These are phyloP conservation scores for Nymphalis urticae DNA, from an alignment of 2,888 invertebrate genomes.

Conservation along the genomic window DNA sequence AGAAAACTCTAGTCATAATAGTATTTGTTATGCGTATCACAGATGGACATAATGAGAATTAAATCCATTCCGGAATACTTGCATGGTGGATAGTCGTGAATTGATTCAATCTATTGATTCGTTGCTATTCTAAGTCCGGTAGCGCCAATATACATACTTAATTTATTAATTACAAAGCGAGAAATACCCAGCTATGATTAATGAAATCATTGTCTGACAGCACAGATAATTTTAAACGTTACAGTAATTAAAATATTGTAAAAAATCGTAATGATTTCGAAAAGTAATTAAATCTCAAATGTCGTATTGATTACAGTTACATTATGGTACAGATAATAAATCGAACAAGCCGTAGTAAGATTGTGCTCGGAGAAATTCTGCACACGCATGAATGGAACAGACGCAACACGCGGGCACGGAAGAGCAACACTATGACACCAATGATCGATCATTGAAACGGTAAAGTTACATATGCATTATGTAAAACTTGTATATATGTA, in stretches of 20 bases:
- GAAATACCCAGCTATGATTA: conserved; percentile 12
- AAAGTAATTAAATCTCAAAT: background rate
- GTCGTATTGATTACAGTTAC: background rate
- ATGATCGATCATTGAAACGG: conserved; percentile 18
- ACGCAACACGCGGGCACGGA: conserved; percentile 17
- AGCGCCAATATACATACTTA: conserved; percentile 20
- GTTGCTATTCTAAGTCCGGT: conserved; percentile 20
- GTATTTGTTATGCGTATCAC: conserved; percentile 40
- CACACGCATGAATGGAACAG: conserved; percentile 22
- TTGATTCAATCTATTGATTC: conserved; percentile 24
- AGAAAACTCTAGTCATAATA: conserved; percentile 41
- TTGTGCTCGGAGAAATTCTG: conserved; percentile 15
- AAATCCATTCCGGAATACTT: conserved; percentile 37
- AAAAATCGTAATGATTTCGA: no score
- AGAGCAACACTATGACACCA: conserved; percentile 29
- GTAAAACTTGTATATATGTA: conserved; percentile 20
- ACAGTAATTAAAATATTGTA: background rate
- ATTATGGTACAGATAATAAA: background rate
- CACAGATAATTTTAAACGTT: background rate
- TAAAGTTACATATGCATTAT: conserved; percentile 18
- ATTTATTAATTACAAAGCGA: conserved; percentile 19
- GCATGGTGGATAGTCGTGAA: conserved; percentile 28
- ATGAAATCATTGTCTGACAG: background rate
- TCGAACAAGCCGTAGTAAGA: background rate
- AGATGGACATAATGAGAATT: conserved; percentile 40